Evolutionary conservation across 1,140 invertebrate genomes (phyloP).

Genomic region (Globodera rostochiensis): DNA sequence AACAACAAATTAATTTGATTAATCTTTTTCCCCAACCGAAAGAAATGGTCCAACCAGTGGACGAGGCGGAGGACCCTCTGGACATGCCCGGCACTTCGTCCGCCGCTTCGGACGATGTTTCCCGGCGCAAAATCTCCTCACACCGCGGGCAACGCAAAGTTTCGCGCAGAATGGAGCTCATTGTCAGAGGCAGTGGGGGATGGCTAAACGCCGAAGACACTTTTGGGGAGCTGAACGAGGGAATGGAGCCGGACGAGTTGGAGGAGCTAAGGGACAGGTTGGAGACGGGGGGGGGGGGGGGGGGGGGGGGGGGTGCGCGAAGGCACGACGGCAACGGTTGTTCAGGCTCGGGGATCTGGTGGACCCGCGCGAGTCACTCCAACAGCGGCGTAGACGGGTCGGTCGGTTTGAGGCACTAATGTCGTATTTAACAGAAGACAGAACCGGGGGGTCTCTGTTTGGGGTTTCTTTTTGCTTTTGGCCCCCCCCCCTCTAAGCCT

Average conservation of each 20-base stretch:
- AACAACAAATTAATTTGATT: too few species aligned
- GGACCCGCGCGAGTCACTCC: constrained; percentile 5
- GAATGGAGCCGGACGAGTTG: constrained; percentile 22
- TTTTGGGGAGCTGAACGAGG: constrained; percentile 24
- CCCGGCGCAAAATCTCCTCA: neutral
- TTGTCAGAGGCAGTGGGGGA: neutral
- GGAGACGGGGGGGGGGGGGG: neutral
- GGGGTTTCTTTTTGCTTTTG: neutral
- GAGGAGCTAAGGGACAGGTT: constrained; percentile 22
- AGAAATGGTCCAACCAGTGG: neutral
- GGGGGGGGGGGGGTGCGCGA: neutral
- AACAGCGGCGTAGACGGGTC: neutral
- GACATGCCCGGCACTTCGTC: neutral
- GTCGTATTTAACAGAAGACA: neutral
- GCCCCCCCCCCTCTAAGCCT: neutral
- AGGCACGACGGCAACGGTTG: neutral
- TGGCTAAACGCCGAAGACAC: neutral
- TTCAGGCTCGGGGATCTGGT: neutral
- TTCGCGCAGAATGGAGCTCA: neutral
- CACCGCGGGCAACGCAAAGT: constrained; percentile 7
- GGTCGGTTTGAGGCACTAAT: neutral
- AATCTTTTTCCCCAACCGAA: too few species aligned
- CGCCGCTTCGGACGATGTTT: neutral
- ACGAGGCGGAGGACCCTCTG: neutral
- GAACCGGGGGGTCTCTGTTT: neutral